Percentiles rank a stretch among this genome's conserved stretches.
Conservation (phyloP, 2,797 vertebrate genomes). For the Syngnathus rostellatus region DNA sequence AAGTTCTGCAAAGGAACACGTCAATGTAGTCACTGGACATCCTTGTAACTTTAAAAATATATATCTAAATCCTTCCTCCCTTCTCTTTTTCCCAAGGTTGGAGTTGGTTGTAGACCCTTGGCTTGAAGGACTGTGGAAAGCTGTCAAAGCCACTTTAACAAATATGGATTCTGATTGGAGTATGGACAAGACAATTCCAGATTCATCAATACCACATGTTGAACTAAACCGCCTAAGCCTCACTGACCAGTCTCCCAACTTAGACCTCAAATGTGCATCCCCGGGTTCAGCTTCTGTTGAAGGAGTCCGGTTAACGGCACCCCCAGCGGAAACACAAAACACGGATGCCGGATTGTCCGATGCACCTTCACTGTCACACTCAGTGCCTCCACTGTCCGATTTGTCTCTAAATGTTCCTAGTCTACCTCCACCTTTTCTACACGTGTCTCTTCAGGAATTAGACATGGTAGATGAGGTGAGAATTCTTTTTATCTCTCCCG, state of each 20-base stretch:
- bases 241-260: constrained; percentile 16
- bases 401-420: constrained; percentile 78
- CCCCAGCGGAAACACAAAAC: constrained; percentile 17
- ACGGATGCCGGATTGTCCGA: constrained; percentile 4
- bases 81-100: constrained; percentile 61
- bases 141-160: constrained; percentile 67
- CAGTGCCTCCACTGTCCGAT: constrained; percentile 72
- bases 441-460: constrained; percentile 69
- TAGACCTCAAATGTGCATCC: constrained; percentile 28
- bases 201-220: constrained; percentile 39
- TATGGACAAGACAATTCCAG: constrained; percentile 8
- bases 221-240: constrained; percentile 70
- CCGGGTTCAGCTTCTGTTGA: constrained; percentile 16
- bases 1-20: constrained; percentile 23
- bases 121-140: constrained; percentile 88
- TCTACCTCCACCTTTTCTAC: constrained; percentile 71
- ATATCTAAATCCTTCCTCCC: too few relatives aligned
- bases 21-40: not conserved
- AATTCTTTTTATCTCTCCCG: not conserved
- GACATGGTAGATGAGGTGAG: constrained; percentile 63
- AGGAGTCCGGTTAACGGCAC: constrained; percentile 19
- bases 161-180: constrained; percentile 58
- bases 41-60: too few relatives aligned
- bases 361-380: constrained; percentile 54
- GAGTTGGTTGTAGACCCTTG: constrained; percentile 93